Evolutionary conservation across 2,888 invertebrate genomes (phyloP).

Genomic region (Pteria penguin): DNA sequence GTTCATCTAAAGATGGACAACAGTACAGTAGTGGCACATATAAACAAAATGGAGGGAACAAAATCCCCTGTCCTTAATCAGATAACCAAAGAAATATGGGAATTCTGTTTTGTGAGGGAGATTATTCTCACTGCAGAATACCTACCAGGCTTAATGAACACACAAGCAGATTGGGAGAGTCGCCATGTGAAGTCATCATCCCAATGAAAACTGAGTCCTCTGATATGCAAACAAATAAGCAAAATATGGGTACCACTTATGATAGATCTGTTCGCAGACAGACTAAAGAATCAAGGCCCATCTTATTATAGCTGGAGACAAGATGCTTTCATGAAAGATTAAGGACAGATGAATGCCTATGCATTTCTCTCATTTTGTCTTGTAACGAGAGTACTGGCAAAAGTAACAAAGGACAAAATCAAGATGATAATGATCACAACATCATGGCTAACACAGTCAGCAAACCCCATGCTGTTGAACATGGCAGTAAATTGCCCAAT

Average conservation of each 20-base stretch:
- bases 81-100: constrained; percentile 13
- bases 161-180: constrained; percentile 5
- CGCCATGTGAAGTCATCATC: neutral
- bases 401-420: constrained; percentile 6
- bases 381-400: constrained; percentile 4
- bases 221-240: neutral
- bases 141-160: constrained; percentile 24
- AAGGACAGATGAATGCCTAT: constrained; percentile 3
- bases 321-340: constrained; percentile 27
- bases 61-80: neutral
- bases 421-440: constrained; percentile 10
- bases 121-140: constrained; percentile 9
- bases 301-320: constrained; percentile 5
- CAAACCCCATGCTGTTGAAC: constrained; percentile 3
- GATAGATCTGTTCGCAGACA: constrained; percentile 17
- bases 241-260: neutral
- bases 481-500: too few relatives aligned
- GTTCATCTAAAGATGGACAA: constrained; percentile 11
- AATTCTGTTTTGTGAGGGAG: constrained; percentile 6
- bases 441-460: constrained; percentile 23
- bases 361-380: constrained; percentile 24
- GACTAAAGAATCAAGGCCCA: constrained; percentile 11
- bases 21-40: too few relatives aligned
- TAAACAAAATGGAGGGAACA: constrained; percentile 21
- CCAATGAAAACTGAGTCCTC: neutral